phyloP scores from a whole-genome alignment of 2,888 invertebrate species.

The Taphrorychus bicolor region DNA sequence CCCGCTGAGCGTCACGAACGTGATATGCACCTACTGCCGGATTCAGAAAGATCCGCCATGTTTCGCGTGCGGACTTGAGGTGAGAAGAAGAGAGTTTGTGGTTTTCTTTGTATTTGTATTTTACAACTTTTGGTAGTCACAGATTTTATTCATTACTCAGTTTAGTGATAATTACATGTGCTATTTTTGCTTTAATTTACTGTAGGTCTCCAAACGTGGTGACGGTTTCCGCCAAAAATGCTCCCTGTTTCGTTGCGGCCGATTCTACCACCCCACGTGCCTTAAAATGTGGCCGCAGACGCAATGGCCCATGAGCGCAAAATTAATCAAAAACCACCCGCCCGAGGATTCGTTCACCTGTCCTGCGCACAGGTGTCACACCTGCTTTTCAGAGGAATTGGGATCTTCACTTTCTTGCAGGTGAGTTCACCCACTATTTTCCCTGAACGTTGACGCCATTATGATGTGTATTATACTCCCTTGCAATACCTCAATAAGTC shows the following conservation, averaged over 20 bases:
- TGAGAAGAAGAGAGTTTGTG: too few relatives aligned
- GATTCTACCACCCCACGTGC: constrained; percentile 78
- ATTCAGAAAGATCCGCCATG: constrained; percentile 68
- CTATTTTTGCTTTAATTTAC: not conserved
- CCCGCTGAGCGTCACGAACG: constrained; percentile 51
- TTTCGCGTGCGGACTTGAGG: constrained; percentile 65
- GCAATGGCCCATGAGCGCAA: constrained; percentile 61
- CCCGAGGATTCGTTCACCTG: constrained; percentile 68
- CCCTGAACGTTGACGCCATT: too few relatives aligned
- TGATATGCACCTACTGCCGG: constrained; percentile 70
- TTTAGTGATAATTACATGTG: not conserved
- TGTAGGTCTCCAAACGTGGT: constrained; percentile 26
- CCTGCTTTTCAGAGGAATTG: constrained; percentile 75
- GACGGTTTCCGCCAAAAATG: constrained; percentile 65
- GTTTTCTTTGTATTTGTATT: too few relatives aligned
- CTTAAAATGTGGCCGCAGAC: constrained; percentile 82
- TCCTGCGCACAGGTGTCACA: constrained; percentile 85
- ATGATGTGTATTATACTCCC: too few relatives aligned
- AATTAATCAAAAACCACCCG: constrained; percentile 36
- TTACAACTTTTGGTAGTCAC: not conserved
- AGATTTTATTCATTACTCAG: not conserved
- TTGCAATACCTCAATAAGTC: too few relatives aligned
- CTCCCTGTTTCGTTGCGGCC: constrained; percentile 71
- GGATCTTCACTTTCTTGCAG: constrained; percentile 24
- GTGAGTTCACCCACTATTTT: too few relatives aligned